Percentiles rank a stretch among this genome's conserved stretches.
phyloP scores from a whole-genome alignment of 2,888 invertebrate species.

The Petrophora chlorosata region DNA sequence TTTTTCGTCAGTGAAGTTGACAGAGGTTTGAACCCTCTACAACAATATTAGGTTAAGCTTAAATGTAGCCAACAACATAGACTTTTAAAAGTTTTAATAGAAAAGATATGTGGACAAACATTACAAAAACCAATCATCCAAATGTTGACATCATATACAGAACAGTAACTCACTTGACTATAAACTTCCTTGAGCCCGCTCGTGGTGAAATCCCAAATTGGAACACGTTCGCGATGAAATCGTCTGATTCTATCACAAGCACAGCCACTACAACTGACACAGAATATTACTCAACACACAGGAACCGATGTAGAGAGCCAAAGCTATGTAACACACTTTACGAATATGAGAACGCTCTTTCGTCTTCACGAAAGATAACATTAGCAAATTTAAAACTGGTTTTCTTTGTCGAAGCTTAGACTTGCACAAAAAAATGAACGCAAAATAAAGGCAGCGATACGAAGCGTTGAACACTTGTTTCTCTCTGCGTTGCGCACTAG shows the following conservation, averaged over 20 bases:
- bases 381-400: conserved; percentile 62
- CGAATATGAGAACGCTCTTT: conserved; percentile 48
- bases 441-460: conserved; percentile 64
- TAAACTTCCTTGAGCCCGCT: conserved; percentile 83
- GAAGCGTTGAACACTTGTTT: conserved; percentile 65
- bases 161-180: conserved; percentile 81
- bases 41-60: neutral
- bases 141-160: conserved; percentile 25
- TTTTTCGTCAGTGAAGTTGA: neutral
- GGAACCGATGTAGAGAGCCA: conserved; percentile 67
- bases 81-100: neutral
- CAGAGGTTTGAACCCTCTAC: too few relatives aligned
- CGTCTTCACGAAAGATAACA: conserved; percentile 52
- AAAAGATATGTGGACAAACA: neutral
- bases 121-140: conserved; percentile 3
- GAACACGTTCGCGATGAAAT: conserved; percentile 79
- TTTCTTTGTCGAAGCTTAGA: conserved; percentile 61
- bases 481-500: conserved; percentile 79
- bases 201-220: conserved; percentile 82
- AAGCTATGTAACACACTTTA: conserved; percentile 57
- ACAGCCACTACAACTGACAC: conserved; percentile 79
- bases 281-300: conserved; percentile 80
- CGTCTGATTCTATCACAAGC: conserved; percentile 78
- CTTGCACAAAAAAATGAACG: conserved; percentile 66
- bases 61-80: too few relatives aligned